phyloP scores from a whole-genome alignment of 2,888 invertebrate genomes.

The Ennomos fuscantarius region DNA sequence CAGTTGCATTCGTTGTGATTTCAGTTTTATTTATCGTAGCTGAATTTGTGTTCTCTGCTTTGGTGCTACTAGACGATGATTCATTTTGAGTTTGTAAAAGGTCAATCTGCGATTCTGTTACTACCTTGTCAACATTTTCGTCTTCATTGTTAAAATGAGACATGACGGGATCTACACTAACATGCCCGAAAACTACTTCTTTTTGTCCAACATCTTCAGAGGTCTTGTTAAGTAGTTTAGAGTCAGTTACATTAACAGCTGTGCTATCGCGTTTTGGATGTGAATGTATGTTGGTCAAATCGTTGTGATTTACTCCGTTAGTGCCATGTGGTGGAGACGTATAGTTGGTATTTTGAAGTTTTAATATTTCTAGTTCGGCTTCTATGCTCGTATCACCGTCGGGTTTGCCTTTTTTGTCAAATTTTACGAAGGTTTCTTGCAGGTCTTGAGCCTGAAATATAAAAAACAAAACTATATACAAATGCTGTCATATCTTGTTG shows the following conservation, averaged over 20 bases:
- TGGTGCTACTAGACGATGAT: slow-evolving; percentile 37
- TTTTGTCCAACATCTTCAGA: slow-evolving; percentile 72
- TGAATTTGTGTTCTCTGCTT: slow-evolving; percentile 31
- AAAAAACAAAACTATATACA: slow-evolving; percentile 25
- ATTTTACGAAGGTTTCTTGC: slow-evolving; percentile 58
- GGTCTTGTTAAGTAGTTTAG: slow-evolving; percentile 48
- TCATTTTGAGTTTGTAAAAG: slow-evolving; percentile 40
- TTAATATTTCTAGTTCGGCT: slow-evolving; percentile 76
- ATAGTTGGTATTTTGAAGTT: slow-evolving; percentile 67
- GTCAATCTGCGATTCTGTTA: slow-evolving; percentile 40
- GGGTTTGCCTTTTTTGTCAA: slow-evolving; percentile 71
- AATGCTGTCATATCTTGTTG: background rate
- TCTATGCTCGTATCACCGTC: slow-evolving; percentile 67
- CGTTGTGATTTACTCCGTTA: slow-evolving; percentile 55
- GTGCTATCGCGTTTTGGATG: slow-evolving; percentile 76
- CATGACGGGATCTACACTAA: slow-evolving; percentile 72
- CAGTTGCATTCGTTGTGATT: slow-evolving; percentile 30
- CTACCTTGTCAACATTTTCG: slow-evolving; percentile 42
- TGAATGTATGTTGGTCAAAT: slow-evolving; percentile 61
- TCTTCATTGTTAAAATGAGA: slow-evolving; percentile 53
- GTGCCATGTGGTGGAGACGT: slow-evolving; percentile 51
- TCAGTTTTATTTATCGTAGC: slow-evolving; percentile 16
- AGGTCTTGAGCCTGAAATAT: slow-evolving; percentile 67
- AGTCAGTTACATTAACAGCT: slow-evolving; percentile 57
- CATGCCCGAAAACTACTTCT: slow-evolving; percentile 76